Conservation (phyloP, 2,888 invertebrate species). For the Ernsta delagoae region DNA sequence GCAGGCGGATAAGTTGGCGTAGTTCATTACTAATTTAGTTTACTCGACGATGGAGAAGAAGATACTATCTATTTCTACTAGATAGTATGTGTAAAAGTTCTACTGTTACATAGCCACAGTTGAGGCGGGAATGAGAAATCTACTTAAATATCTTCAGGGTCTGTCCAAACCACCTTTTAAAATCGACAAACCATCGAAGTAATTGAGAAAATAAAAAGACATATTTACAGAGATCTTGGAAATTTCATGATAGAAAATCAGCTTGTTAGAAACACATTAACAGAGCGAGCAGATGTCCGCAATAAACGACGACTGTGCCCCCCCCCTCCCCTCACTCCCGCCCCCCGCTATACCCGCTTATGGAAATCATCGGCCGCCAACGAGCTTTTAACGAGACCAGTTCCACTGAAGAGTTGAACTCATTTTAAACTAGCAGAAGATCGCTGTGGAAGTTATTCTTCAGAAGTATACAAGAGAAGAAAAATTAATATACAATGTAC, state of each 20-base stretch:
- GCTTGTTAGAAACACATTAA: conserved; percentile 6
- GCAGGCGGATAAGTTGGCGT: too few relatives aligned
- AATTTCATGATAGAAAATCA: not conserved
- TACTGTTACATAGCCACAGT: too few relatives aligned
- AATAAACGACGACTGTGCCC: not conserved
- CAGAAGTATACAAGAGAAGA: not conserved
- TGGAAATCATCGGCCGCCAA: conserved; percentile 22
- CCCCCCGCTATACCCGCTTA: not conserved
- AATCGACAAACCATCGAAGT: too few relatives aligned
- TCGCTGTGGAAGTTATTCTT: not conserved
- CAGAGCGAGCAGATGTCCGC: not conserved
- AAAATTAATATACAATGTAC: not conserved
- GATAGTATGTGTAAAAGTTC: too few relatives aligned
- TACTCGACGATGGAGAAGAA: too few relatives aligned
- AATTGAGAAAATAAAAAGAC: too few relatives aligned
- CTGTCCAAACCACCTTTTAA: too few relatives aligned
- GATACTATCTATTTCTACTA: too few relatives aligned
- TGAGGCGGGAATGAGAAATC: too few relatives aligned
- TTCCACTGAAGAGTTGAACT: not conserved
- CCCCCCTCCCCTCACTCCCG: not conserved
- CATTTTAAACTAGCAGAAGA: not conserved
- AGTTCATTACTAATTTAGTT: too few relatives aligned
- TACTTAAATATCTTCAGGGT: too few relatives aligned
- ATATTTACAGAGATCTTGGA: not conserved
- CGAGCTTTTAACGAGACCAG: conserved; percentile 21